Base-by-base conservation (phyloP, 2,888 invertebrate genomes). In the Nowickia ferox region DNA sequence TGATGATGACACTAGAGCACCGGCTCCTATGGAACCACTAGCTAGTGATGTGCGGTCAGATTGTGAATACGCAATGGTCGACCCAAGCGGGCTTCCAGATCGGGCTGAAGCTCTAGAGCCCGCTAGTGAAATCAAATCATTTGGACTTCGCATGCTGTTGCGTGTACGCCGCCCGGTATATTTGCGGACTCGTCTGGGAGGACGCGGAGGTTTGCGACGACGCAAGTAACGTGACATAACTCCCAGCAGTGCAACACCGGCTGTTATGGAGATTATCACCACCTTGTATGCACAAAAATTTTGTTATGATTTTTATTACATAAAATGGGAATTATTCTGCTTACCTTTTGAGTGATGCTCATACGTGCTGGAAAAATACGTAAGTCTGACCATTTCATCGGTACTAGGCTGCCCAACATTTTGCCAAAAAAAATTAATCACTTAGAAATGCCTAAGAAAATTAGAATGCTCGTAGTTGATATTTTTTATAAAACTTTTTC, bases 181-280 rank as follows among this genome's bases (percentile, higher is more conserved):
- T 90, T 95, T 95, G 82, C 95, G 93, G 10, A 94, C 93, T 0
- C 95, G 95, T 53, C 93, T 91, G 1, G 94, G 92, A 57, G 95
- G 95, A 74, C 95, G 94, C 85, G 94, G 94, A 15, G 95, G 95
- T 90, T 96, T 94, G 82, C 96, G 94, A 77, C 97, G 94, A 66
- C 96, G 95, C 89, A 97, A 93, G 92, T 96, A 97, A 88, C 96
- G 95, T 57, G 98, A 97, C 44, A 98, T 93, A 11, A 97, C 95
- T 53, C 97, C 96, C 57, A 98, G 94, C n/a, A 98, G 93, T 10
- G 96, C 95, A 22, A 97, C 95, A 90, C 98, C 97, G 59, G 95
- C 94, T 10, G 92, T 91, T 44, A 93, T 88, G 3, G 93, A 93
- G 48, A 93, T 89, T 30, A 92, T 88, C 19, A 92, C 93, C 92